These are phyloP conservation scores for Periophthalmus modestus DNA, from an alignment of 2,113 vertebrate genomes.

Conservation along the genomic window DNA sequence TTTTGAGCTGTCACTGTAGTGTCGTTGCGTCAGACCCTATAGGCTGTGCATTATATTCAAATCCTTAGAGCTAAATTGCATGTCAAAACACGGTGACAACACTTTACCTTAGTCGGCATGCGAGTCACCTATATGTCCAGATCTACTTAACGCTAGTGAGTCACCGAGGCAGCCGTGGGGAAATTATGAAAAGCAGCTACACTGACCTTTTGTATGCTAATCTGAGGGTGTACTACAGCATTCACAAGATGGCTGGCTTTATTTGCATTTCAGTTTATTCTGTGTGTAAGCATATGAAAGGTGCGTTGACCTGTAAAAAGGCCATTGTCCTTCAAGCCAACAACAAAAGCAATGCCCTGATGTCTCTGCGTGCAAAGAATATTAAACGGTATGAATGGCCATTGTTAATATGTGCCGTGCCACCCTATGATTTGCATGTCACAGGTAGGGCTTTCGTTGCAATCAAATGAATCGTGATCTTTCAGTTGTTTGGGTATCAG, in stretches of 20 bases:
- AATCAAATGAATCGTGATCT: slow-evolving; percentile 46
- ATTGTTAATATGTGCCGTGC: slow-evolving; percentile 56
- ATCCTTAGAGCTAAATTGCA: slow-evolving; percentile 40
- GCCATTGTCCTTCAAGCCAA: slow-evolving; percentile 26
- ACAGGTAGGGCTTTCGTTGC: slow-evolving; percentile 42
- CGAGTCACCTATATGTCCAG: slow-evolving; percentile 46
- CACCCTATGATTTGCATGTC: slow-evolving; percentile 35
- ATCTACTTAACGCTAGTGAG: slow-evolving; percentile 57
- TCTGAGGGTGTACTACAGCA: slow-evolving; percentile 52
- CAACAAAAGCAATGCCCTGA: slow-evolving; percentile 33
- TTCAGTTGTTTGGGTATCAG: slow-evolving; percentile 52
- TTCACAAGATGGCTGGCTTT: slow-evolving; percentile 30
- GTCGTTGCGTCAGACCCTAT: slow-evolving; percentile 30
- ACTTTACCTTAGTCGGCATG: slow-evolving; percentile 50
- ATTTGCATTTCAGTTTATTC: slow-evolving; percentile 42
- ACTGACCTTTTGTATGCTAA: slow-evolving; percentile 74
- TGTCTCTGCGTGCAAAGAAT: slow-evolving; percentile 51
- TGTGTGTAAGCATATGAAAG: slow-evolving; percentile 43
- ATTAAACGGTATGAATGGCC: slow-evolving; percentile 54
- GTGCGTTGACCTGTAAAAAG: slow-evolving; percentile 49
- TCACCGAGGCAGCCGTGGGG: slow-evolving; percentile 26
- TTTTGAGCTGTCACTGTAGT: slow-evolving; percentile 4
- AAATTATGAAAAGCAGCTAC: slow-evolving; percentile 57
- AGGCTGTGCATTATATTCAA: slow-evolving; percentile 32
- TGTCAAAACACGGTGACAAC: slow-evolving; percentile 52